Percentiles rank a stretch among this genome's conserved stretches.
Conservation (phyloP, 1,140 invertebrate genomes). For the Macrocentrus cingulum region DNA sequence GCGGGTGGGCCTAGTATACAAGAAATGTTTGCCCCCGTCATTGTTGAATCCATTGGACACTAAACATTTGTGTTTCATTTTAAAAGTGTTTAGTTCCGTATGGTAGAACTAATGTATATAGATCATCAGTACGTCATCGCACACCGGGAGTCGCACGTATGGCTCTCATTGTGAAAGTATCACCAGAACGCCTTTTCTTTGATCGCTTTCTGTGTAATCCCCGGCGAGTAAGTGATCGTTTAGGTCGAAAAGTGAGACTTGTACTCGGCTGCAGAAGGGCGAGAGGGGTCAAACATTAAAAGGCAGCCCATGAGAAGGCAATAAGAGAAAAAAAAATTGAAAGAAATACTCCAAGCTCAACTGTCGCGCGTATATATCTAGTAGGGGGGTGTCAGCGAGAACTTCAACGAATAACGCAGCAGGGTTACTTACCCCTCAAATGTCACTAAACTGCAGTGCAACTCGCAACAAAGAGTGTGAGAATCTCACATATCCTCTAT, state of each 20-base stretch:
- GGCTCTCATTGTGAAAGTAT: constrained; percentile 1
- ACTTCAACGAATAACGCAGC: constrained; percentile 30
- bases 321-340: constrained; percentile 17
- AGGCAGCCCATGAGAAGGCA: constrained; percentile 13
- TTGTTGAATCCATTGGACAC: constrained; percentile 35
- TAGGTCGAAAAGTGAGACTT: no score
- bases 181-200: no score
- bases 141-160: constrained; percentile 27
- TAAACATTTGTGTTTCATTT: constrained; percentile 33
- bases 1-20: constrained; percentile 37
- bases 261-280: not conserved
- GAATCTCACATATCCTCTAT: constrained; percentile 20
- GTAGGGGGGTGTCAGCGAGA: constrained; percentile 39
- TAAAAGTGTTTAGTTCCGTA: constrained; percentile 28
- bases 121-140: constrained; percentile 50
- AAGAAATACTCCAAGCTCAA: constrained; percentile 24
- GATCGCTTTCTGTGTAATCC: no score
- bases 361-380: constrained; percentile 38
- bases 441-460: constrained; percentile 17
- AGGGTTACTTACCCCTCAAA: constrained; percentile 21
- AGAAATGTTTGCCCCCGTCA: constrained; percentile 33
- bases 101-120: constrained; percentile 39
- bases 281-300: constrained; percentile 15
- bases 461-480: constrained; percentile 27
- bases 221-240: no score